A percentile compares a stretch with the other conserved stretches of the same genome.
These are phyloP conservation scores for Etheostoma cragini DNA, from an alignment of 2,113 vertebrate genomes.

Conservation along the genomic window DNA sequence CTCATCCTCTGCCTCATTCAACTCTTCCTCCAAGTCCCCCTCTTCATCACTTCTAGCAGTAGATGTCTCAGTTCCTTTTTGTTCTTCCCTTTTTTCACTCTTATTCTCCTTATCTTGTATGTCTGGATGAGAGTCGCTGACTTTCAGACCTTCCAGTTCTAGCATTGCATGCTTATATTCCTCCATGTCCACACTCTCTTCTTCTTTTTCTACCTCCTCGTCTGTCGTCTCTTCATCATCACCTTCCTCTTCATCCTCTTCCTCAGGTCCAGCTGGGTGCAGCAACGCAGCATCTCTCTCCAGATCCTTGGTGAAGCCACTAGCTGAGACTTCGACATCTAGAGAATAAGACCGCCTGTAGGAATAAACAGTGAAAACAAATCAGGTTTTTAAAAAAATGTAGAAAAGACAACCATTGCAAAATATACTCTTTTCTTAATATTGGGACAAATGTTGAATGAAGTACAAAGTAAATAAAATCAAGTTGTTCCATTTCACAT, in stretches of 20 bases:
- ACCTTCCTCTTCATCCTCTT: constrained; percentile 56
- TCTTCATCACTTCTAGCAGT: constrained; percentile 34
- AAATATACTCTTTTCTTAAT: neutral
- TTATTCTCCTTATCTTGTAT: constrained; percentile 19
- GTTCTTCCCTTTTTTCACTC: constrained; percentile 49
- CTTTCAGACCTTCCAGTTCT: constrained; percentile 80
- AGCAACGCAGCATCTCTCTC: constrained; percentile 87
- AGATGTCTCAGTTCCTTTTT: constrained; percentile 31
- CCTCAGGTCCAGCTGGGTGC: constrained; percentile 83
- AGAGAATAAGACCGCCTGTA: constrained; percentile 88
- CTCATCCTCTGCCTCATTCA: constrained; percentile 77
- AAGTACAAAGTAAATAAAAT: neutral
- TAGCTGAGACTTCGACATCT: constrained; percentile 93
- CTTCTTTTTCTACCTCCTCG: constrained; percentile 16
- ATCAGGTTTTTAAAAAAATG: neutral
- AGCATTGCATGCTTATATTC: constrained; percentile 83
- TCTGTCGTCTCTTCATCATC: constrained; percentile 36
- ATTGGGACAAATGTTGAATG: neutral
- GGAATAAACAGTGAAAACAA: constrained; percentile 1
- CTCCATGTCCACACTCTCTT: constrained; percentile 75
- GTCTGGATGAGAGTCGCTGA: constrained; percentile 44
- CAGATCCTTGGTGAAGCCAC: constrained; percentile 92
- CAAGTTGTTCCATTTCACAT: neutral
- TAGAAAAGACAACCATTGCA: neutral
- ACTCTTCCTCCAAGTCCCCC: constrained; percentile 44